Conservation (phyloP, 2,113 vertebrate species). For the Nycticryphes semicollaris region DNA sequence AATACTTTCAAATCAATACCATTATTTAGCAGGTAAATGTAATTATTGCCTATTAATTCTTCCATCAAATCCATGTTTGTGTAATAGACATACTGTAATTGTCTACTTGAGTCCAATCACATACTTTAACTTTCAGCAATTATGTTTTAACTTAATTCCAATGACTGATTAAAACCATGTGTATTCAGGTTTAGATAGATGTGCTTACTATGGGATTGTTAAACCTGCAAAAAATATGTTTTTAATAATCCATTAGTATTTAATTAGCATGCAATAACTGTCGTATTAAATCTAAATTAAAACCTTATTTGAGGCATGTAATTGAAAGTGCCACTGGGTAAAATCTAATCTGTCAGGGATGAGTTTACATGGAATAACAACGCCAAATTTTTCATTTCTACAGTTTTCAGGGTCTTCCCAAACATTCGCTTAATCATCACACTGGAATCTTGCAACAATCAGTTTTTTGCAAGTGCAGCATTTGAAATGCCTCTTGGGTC, state of each 20-base stretch:
- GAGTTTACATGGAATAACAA: slow-evolving; percentile 48
- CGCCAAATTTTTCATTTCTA: slow-evolving; percentile 32
- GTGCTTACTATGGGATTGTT: slow-evolving; percentile 39
- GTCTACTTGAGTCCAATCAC: slow-evolving; percentile 34
- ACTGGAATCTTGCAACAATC: slow-evolving; percentile 47
- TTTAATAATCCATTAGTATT: slow-evolving; percentile 69
- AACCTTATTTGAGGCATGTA: slow-evolving; percentile 67
- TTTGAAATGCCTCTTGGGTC: slow-evolving; percentile 40
- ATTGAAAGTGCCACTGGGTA: slow-evolving; percentile 70
- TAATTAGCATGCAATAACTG: slow-evolving; percentile 74
- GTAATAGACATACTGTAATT: slow-evolving; percentile 26
- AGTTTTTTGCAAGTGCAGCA: slow-evolving; percentile 37
- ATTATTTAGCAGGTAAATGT: slow-evolving; percentile 24
- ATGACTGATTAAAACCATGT: slow-evolving; percentile 63
- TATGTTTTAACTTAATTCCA: slow-evolving; percentile 59
- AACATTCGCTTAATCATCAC: slow-evolving; percentile 35
- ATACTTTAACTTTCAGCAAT: slow-evolving; percentile 52
- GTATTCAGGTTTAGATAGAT: slow-evolving; percentile 65
- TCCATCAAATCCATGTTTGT: slow-evolving; percentile 26
- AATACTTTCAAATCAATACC: slow-evolving; percentile 6
- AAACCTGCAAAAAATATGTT: slow-evolving; percentile 69
- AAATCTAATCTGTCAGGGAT: slow-evolving; percentile 61
- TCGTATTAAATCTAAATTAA: slow-evolving; percentile 74
- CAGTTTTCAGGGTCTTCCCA: slow-evolving; percentile 40
- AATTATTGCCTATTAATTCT: slow-evolving; percentile 33